Evolutionary conservation across 2,113 vertebrate species (phyloP).

Genomic region (Neogobius melanostomus): DNA sequence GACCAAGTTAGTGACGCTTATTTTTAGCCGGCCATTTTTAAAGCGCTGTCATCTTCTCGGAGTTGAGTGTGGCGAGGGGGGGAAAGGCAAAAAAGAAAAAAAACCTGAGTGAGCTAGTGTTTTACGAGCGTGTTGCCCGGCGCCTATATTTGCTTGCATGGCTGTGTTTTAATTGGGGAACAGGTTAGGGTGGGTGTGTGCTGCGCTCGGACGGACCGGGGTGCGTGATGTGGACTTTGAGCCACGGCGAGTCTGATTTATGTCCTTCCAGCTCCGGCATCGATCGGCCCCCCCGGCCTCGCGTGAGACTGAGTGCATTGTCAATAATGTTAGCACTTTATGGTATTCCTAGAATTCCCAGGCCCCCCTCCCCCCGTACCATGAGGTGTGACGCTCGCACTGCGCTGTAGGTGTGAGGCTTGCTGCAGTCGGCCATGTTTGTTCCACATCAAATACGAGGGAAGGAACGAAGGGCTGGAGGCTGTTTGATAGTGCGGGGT

Average conservation of each 20-base stretch:
- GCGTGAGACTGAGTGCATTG: constrained; percentile 73
- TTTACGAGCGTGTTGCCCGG: constrained; percentile 13
- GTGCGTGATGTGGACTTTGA: constrained; percentile 57
- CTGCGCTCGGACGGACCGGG: constrained; percentile 29
- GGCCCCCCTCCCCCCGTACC: constrained; percentile 38
- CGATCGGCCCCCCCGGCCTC: constrained; percentile 47
- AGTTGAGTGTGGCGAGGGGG: constrained; percentile 49
- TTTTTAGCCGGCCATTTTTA: constrained; percentile 85
- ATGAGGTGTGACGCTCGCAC: constrained; percentile 34
- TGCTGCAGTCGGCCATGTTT: constrained; percentile 66
- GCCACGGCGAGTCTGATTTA: constrained; percentile 69
- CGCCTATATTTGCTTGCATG: constrained; percentile 10
- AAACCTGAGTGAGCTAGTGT: constrained; percentile 16
- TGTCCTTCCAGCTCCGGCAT: constrained; percentile 66
- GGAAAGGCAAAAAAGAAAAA: neutral
- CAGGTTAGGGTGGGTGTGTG: constrained; percentile 41
- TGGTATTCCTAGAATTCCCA: constrained; percentile 73
- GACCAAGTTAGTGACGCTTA: constrained; percentile 82
- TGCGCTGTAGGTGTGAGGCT: neutral
- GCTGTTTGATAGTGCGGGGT: neutral
- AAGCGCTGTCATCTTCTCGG: constrained; percentile 65
- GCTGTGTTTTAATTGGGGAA: constrained; percentile 48
- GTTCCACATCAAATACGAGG: constrained; percentile 54
- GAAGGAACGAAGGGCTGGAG: neutral
- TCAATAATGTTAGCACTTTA: constrained; percentile 75